Evolutionary conservation across 2,113 vertebrate species (phyloP), one percentile per base, ranked within the genome.

Genomic region (Strigops habroptila): DNA sequence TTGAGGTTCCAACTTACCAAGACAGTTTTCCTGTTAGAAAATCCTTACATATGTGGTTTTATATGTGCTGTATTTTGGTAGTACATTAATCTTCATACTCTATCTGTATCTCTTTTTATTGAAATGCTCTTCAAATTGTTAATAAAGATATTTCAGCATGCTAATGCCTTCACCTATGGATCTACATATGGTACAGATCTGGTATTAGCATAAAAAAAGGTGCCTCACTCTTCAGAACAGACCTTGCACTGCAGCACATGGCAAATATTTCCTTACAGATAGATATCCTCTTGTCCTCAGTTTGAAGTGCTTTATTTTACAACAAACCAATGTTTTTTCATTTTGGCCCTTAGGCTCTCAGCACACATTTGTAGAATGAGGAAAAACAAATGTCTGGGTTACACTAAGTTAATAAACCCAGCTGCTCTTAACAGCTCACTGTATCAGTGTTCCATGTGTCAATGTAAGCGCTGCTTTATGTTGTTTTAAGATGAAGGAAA

Each of bases 241-340:
- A 87, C 30, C 43, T 75, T 64, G 75, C 59, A 81, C 37, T 92
- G 48, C 9, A 74, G 76, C 17, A 48, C 33, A 52, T 1, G 17
- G 18, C 71, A 95, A 92, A 59, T 87, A 87, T 76, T 91, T 87
- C 63, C 68, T 93, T 46, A 86, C 59, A 93, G 75, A 8, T 52
- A 84, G 28, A 57, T 83, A 85, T 25, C 31, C 39, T 80, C 73
- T 39, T 83, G 44, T 44, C 10, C 41, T 96, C 71, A 30, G 43
- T 90, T 73, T 92, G 83, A 94, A 87, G 33, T 28, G 30, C 43
- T 94, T 75, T 85, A 70, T 91, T 95, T 97, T 53, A 37, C 41
- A 92, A 49, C 5, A 55, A 77, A 82, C 16, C 24, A 43, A 83
- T 65, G 37, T 70, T 87, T 86, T 78, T 88, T 25, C 60, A 44